phyloP scores from a whole-genome alignment of 2,888 invertebrate genomes.

The Noctua fimbriata region DNA sequence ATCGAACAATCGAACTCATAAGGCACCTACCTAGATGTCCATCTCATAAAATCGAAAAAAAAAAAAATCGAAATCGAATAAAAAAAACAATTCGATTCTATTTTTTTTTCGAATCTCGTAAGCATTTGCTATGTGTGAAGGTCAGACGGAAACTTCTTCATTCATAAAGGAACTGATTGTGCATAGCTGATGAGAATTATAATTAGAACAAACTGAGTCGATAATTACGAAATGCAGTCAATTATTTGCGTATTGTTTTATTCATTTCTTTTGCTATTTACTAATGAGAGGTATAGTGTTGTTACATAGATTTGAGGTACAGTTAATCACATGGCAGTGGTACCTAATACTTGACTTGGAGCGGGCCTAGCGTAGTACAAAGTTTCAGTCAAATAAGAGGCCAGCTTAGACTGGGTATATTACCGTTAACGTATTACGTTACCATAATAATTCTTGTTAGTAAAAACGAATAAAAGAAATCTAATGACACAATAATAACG shows the following conservation, averaged over 20 bases:
- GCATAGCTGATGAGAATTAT: background rate
- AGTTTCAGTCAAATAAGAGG: background rate
- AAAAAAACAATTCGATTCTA: too few relatives aligned
- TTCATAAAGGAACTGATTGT: background rate
- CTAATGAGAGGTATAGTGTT: background rate
- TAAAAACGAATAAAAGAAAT: background rate
- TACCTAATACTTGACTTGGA: too few relatives aligned
- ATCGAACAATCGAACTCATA: too few relatives aligned
- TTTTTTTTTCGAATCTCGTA: too few relatives aligned
- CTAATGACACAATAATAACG: slow-evolving; percentile 22
- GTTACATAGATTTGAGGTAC: background rate
- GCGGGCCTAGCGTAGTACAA: too few relatives aligned
- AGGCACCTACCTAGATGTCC: background rate
- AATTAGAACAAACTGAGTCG: background rate
- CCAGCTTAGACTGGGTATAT: background rate
- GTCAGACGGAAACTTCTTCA: background rate
- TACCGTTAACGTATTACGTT: too few relatives aligned
- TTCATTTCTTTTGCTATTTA: background rate
- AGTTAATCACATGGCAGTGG: too few relatives aligned
- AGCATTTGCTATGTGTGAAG: background rate
- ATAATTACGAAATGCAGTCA: background rate
- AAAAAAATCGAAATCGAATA: too few relatives aligned
- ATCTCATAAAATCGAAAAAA: too few relatives aligned
- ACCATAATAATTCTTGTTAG: too few relatives aligned
- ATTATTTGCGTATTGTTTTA: background rate